Evolutionary conservation across 2,888 invertebrate genomes (phyloP), one percentile per base, ranked within the genome.

Genomic region (Agonopterix subpropinquella): DNA sequence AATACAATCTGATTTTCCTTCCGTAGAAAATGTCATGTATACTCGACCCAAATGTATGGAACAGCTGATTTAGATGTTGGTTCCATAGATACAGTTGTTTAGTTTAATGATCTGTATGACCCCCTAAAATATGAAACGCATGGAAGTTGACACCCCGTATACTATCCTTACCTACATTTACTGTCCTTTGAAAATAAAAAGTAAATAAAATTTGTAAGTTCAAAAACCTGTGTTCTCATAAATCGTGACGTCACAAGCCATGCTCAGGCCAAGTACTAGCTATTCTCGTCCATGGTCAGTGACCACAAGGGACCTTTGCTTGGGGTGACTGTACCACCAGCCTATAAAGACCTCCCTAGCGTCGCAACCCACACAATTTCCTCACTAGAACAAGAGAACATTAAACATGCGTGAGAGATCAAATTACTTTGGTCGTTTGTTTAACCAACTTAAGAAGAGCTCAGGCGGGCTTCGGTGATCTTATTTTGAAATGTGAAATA

Each of bases 241-340:
- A 65, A 65, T 69, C 53, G 61, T 83, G 81, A 84, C 85, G 85
- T 83, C 83, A 83, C 58, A 69, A 70, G 70, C 71, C 70, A 57
- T 63, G 70, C 70, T 69, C 80, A 83, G 80, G 80, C 77, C 81
- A 75, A 69, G 68, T 28, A 70, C 68, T 8, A 11, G 73, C 78
- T 85, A 86, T 84, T 84, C 84, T 81, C 71, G 77, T 73, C 76
- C 69, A 74, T 86, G 86, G 87, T 86, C 87, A 86, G 65, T 85
- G 87, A 87, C 86, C 87, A 85, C 70, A 70, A 69, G 65, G 73
- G 77, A 84, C 87, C 85, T 84, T 81, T 79, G 65, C 81, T 74
- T 82, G 80, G 86, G 84, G 84, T 87, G 85, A 86, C 79, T 86
- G 86, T 77, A 78, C 80, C 65, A 58, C 85, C 80, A 79, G 55